Evolutionary conservation across 2,113 vertebrate genomes (phyloP).

Genomic region (Hippolais icterina): DNA sequence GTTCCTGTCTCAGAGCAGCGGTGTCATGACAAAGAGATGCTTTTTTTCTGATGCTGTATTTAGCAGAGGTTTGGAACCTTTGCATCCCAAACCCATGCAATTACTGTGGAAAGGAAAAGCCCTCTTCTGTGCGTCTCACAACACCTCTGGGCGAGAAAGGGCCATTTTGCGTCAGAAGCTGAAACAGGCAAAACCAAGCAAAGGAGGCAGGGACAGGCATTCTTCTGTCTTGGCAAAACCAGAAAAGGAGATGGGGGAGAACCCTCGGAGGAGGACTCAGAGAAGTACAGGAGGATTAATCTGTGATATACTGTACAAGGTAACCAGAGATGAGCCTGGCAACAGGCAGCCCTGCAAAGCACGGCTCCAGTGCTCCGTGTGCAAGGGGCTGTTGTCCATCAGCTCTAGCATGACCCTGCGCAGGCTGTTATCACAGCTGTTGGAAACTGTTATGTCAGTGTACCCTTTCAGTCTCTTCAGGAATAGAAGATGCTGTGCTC

Average conservation of each 20-base stretch:
- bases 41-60: neutral
- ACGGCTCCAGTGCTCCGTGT: neutral
- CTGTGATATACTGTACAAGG: neutral
- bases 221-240: conserved; percentile 19
- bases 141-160: neutral
- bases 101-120: neutral
- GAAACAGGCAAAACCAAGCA: neutral
- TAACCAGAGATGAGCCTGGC: conserved; percentile 19
- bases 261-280: neutral
- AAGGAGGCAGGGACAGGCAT: neutral
- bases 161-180: neutral
- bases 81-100: neutral
- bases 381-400: conserved; percentile 60
- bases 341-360: neutral
- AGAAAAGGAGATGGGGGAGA: conserved; percentile 31
- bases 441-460: conserved; percentile 70
- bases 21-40: neutral
- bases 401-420: conserved; percentile 11
- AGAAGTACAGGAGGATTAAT: neutral
- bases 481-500: conserved; percentile 52
- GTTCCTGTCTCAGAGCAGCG: neutral
- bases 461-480: conserved; percentile 52
- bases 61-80: neutral
- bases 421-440: conserved; percentile 67
- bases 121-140: neutral